These are phyloP conservation scores for Phthorimaea operculella DNA, from an alignment of 1,140 invertebrate genomes.

Conservation along the genomic window DNA sequence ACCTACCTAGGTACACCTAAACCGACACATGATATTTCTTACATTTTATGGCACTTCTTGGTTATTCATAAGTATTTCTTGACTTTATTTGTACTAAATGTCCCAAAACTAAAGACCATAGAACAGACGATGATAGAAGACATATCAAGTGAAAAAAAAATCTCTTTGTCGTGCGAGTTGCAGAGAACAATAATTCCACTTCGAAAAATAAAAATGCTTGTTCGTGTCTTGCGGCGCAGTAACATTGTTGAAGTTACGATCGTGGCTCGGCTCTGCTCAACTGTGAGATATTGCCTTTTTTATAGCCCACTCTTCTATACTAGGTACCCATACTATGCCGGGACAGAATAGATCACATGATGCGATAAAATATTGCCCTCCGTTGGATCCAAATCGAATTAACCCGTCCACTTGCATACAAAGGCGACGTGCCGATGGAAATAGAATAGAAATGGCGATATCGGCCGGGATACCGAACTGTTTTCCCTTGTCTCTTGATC, in stretches of 20 bases:
- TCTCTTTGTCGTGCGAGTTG: background rate
- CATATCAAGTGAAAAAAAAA: background rate
- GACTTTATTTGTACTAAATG: too few species aligned
- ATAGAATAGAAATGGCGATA: slow-evolving; percentile 59
- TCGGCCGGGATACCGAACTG: slow-evolving; percentile 44
- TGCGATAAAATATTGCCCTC: slow-evolving; percentile 65
- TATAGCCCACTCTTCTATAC: slow-evolving; percentile 62
- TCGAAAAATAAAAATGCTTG: slow-evolving; percentile 39
- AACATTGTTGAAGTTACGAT: slow-evolving; percentile 65
- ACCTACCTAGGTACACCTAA: too few species aligned
- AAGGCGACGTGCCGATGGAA: slow-evolving; percentile 57
- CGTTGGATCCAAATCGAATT: slow-evolving; percentile 60
- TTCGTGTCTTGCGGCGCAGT: slow-evolving; percentile 41
- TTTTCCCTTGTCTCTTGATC: slow-evolving; percentile 43
- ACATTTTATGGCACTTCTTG: too few species aligned
- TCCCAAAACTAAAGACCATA: too few species aligned
- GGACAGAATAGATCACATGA: slow-evolving; percentile 66
- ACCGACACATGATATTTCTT: too few species aligned
- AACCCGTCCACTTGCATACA: slow-evolving; percentile 65
- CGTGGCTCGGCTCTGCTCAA: slow-evolving; percentile 52
- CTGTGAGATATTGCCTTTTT: slow-evolving; percentile 67
- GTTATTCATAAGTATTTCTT: too few species aligned
- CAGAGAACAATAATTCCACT: slow-evolving; percentile 32
- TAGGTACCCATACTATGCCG: slow-evolving; percentile 37
- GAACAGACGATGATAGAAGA: too few species aligned